Percentiles rank a stretch among this genome's conserved stretches.
Evolutionary conservation across 2,797 vertebrate genomes (phyloP).

Genomic region (Scarus forsteni): DNA sequence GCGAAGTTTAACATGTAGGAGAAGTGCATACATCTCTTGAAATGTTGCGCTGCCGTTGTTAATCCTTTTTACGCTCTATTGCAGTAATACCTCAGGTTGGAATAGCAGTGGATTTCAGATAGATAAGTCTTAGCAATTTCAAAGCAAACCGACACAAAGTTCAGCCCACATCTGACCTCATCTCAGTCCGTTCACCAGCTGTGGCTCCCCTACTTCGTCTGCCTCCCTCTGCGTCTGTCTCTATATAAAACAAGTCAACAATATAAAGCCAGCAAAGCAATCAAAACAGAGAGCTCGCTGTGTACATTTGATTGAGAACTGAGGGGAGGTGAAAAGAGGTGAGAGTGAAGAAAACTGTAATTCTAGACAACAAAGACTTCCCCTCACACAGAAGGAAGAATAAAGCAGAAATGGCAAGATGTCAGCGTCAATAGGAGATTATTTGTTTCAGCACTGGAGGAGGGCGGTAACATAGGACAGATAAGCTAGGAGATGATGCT

Average conservation of each 20-base stretch:
- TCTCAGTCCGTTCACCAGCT: slow-evolving; percentile 45
- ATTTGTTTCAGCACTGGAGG: slow-evolving; percentile 53
- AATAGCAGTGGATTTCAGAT: slow-evolving; percentile 50
- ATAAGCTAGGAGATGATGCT: slow-evolving; percentile 30
- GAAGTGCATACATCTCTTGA: slow-evolving; percentile 40
- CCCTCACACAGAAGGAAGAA: slow-evolving; percentile 34
- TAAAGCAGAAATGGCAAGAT: slow-evolving; percentile 40
- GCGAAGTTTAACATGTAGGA: slow-evolving; percentile 33
- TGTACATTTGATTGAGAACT: slow-evolving; percentile 56
- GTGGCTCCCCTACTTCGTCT: slow-evolving; percentile 47
- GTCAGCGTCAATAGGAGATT: slow-evolving; percentile 49
- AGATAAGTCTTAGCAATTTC: slow-evolving; percentile 45
- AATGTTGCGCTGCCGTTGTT: slow-evolving; percentile 50
- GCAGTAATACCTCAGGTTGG: slow-evolving; percentile 40
- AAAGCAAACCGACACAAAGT: slow-evolving; percentile 44
- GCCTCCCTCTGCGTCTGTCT: slow-evolving; percentile 38
- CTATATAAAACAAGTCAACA: slow-evolving; percentile 58
- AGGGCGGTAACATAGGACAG: slow-evolving; percentile 23
- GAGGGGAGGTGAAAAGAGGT: slow-evolving; percentile 41
- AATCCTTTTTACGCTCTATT: slow-evolving; percentile 35
- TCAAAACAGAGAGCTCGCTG: slow-evolving; percentile 57
- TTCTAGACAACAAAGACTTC: slow-evolving; percentile 43
- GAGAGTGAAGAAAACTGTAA: slow-evolving; percentile 44
- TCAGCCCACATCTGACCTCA: slow-evolving; percentile 48
- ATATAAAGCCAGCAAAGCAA: slow-evolving; percentile 52